Percentiles rank a stretch among this genome's conserved stretches.
Evolutionary conservation across 2,888 invertebrate species (phyloP).

Genomic region (Megastigmus dorsalis): DNA sequence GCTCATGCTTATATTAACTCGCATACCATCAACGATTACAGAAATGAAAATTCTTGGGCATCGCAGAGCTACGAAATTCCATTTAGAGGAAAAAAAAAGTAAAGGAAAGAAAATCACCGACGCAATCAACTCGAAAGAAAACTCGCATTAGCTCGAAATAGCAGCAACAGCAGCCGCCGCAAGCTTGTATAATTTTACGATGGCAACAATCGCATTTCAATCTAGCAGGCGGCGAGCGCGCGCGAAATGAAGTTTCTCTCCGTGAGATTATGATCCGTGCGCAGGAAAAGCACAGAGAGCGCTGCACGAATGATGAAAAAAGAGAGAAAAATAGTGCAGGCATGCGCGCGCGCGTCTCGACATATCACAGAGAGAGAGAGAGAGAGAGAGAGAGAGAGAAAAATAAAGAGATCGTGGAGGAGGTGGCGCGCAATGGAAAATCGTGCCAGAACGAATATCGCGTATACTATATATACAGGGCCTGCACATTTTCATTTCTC

Average conservation of each 20-base stretch:
- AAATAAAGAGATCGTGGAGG: background rate
- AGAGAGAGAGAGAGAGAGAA: background rate
- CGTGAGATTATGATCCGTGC: constrained; percentile 3
- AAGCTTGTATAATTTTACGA: too few species aligned
- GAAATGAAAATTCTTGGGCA: too few species aligned
- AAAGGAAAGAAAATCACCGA: too few species aligned
- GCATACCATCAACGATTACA: too few species aligned
- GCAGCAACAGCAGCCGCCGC: too few species aligned
- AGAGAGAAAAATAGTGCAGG: background rate
- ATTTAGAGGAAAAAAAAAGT: too few species aligned
- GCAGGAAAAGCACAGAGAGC: background rate
- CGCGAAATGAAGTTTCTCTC: constrained; percentile 1
- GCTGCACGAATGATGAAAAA: too few species aligned
- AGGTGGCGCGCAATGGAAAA: constrained; percentile 13
- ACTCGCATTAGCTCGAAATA: too few species aligned
- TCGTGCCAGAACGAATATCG: background rate
- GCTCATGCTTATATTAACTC: too few species aligned
- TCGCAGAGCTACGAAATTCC: too few species aligned
- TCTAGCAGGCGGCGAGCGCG: background rate
- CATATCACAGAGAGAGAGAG: background rate
- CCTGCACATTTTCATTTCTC: constrained; percentile 37
- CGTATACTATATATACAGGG: too few species aligned
- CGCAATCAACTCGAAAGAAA: too few species aligned
- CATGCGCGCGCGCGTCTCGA: background rate
- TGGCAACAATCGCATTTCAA: background rate